A percentile compares a stretch with the other conserved stretches of the same genome.
These are phyloP conservation scores for Thereva nobilitata DNA, from an alignment of 2,888 invertebrate species.

Conservation along the genomic window DNA sequence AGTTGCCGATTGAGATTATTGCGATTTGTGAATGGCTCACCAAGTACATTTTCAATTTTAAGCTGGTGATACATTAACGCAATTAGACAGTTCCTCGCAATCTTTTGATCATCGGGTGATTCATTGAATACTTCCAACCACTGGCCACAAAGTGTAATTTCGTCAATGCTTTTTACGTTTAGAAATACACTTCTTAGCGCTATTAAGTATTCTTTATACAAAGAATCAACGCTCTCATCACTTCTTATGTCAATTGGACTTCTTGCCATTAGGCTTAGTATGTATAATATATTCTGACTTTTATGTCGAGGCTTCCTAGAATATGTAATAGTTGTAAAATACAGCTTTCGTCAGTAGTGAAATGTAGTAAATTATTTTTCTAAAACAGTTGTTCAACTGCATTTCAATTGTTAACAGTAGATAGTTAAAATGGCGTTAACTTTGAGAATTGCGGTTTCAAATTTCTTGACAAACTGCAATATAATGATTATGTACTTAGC, in stretches of 20 bases:
- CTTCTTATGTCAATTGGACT: not conserved
- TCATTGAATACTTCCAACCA: conserved; percentile 52
- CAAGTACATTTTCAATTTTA: conserved; percentile 26
- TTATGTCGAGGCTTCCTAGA: too few relatives aligned
- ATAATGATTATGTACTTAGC: too few relatives aligned
- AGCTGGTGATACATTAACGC: conserved; percentile 50
- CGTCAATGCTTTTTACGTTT: conserved; percentile 43
- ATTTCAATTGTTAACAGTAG: too few relatives aligned
- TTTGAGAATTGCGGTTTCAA: too few relatives aligned
- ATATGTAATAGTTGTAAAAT: too few relatives aligned
- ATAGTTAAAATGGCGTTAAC: too few relatives aligned
- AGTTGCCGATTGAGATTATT: conserved; percentile 20
- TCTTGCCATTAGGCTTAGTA: too few relatives aligned
- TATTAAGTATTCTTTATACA: conserved; percentile 47
- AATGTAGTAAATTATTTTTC: too few relatives aligned
- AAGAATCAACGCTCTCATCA: conserved; percentile 41
- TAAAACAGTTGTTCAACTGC: too few relatives aligned
- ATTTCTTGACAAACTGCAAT: too few relatives aligned
- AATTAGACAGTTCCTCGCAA: conserved; percentile 51
- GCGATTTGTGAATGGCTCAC: conserved; percentile 33
- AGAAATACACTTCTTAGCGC: conserved; percentile 45
- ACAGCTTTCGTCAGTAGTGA: too few relatives aligned
- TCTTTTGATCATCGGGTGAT: conserved; percentile 46
- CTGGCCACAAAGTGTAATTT: conserved; percentile 44
- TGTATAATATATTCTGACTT: too few relatives aligned